Percentiles rank a stretch among this genome's conserved stretches.
Conservation (phyloP, 2,888 invertebrate genomes). For the Myopa tessellatipennis region DNA sequence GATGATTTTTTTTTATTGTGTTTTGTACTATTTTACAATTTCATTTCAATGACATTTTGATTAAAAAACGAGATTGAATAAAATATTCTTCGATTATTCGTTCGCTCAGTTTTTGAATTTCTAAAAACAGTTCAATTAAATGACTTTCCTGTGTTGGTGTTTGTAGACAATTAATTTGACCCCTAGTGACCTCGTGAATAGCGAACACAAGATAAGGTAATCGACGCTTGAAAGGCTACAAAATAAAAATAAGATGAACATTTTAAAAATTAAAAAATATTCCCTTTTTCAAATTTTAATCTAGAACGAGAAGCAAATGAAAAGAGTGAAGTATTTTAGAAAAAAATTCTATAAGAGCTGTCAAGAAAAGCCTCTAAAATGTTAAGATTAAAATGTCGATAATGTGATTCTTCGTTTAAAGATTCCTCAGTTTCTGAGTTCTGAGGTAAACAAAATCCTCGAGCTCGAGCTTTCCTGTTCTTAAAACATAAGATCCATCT, state of each 20-base stretch:
- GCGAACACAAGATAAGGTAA: constrained; percentile 12
- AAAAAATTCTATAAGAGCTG: too few relatives aligned
- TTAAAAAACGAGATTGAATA: not conserved
- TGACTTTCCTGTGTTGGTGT: not conserved
- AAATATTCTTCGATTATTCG: not conserved
- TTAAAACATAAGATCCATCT: too few relatives aligned
- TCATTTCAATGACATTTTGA: constrained; percentile 2
- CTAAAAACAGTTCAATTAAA: not conserved
- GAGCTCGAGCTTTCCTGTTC: too few relatives aligned
- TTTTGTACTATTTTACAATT: not conserved
- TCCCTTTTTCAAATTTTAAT: not conserved
- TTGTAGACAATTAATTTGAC: constrained; percentile 11
- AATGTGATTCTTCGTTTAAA: too few relatives aligned
- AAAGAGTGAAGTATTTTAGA: too few relatives aligned
- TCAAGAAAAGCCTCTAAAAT: too few relatives aligned
- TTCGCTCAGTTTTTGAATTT: constrained; percentile 1
- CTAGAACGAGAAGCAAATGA: not conserved
- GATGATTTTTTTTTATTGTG: not conserved
- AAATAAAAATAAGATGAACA: constrained; percentile 23
- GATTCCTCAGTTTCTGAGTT: too few relatives aligned
- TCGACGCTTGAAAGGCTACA: not conserved
- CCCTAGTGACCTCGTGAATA: constrained; percentile 14
- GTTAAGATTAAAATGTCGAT: too few relatives aligned
- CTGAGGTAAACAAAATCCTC: too few relatives aligned
- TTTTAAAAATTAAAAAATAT: constrained; percentile 28